Percentiles rank a stretch among this genome's conserved stretches.
Evolutionary conservation across 2,888 invertebrate genomes (phyloP).

Genomic region (Ommatoiulus sabulosus): DNA sequence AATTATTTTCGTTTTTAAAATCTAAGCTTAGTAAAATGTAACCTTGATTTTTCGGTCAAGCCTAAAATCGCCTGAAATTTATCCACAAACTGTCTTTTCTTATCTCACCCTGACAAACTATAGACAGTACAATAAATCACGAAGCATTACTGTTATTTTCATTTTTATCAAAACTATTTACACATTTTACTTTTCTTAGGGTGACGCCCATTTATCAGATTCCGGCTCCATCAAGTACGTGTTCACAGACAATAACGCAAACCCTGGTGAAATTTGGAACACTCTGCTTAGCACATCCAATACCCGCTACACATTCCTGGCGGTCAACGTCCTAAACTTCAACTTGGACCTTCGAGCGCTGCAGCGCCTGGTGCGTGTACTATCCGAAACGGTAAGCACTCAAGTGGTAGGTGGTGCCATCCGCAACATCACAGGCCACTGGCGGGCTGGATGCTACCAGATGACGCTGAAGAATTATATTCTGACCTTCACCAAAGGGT

Average conservation of each 20-base stretch:
- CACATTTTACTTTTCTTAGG: too few species aligned
- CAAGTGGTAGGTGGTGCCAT: slow-evolving; percentile 63
- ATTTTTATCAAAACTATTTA: too few species aligned
- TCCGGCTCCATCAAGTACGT: not conserved
- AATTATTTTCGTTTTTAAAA: too few species aligned
- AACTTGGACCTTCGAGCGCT: slow-evolving; percentile 60
- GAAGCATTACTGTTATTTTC: too few species aligned
- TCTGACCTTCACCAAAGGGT: slow-evolving; percentile 63
- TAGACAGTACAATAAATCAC: too few species aligned
- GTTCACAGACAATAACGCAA: too few species aligned
- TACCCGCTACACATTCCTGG: slow-evolving; percentile 53
- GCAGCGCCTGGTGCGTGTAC: slow-evolving; percentile 64
- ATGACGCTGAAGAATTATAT: slow-evolving; percentile 63
- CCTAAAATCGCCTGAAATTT: too few species aligned
- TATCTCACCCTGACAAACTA: too few species aligned
- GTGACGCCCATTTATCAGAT: too few species aligned
- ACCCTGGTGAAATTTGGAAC: slow-evolving; percentile 37
- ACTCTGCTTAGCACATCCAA: not conserved
- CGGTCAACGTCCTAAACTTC: slow-evolving; percentile 12
- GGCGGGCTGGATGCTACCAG: slow-evolving; percentile 65
- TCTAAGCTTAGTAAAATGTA: too few species aligned
- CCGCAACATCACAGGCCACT: slow-evolving; percentile 63
- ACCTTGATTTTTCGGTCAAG: too few species aligned
- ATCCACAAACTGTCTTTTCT: too few species aligned
- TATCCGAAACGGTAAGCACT: slow-evolving; percentile 60